Conservation (phyloP, 1,140 invertebrate species). For the Magallana gigas region DNA sequence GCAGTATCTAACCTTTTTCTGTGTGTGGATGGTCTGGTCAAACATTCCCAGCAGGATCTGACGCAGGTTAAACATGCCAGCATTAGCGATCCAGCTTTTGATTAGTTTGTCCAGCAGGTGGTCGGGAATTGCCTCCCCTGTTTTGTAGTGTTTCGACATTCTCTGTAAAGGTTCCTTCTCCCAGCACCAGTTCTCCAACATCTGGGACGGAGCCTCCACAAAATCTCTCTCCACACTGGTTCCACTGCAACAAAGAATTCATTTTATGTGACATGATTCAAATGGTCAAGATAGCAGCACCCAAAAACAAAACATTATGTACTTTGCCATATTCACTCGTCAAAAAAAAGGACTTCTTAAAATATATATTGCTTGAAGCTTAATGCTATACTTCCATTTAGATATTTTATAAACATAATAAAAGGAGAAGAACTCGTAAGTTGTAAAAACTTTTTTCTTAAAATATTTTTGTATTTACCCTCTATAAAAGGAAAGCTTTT, state of each 20-base stretch:
- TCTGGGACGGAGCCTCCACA: conserved; percentile 83
- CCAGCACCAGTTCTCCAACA: conserved; percentile 84
- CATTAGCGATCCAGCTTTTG: conserved; percentile 80
- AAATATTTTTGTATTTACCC: too few species aligned
- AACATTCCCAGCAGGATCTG: conserved; percentile 81
- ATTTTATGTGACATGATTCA: too few species aligned
- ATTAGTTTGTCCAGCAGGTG: conserved; percentile 80
- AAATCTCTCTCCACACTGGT: conserved; percentile 82
- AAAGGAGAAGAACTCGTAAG: too few species aligned
- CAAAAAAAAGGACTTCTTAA: too few species aligned
- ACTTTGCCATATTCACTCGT: too few species aligned
- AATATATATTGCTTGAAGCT: too few species aligned
- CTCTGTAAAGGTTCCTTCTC: conserved; percentile 80
- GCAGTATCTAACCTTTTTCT: conserved; percentile 67
- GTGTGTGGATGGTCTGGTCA: conserved; percentile 81
- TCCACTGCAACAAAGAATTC: conserved; percentile 72
- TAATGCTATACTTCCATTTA: too few species aligned
- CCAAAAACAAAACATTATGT: too few species aligned
- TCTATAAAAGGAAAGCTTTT: too few species aligned
- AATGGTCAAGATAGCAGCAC: too few species aligned
- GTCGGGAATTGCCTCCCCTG: conserved; percentile 79
- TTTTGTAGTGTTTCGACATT: conserved; percentile 82
- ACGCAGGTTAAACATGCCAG: conserved; percentile 81
- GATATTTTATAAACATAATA: too few species aligned
- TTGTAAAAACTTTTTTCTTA: too few species aligned